These are phyloP conservation scores for Eurystomus gularis DNA, from an alignment of 2,113 vertebrate species.

Conservation along the genomic window DNA sequence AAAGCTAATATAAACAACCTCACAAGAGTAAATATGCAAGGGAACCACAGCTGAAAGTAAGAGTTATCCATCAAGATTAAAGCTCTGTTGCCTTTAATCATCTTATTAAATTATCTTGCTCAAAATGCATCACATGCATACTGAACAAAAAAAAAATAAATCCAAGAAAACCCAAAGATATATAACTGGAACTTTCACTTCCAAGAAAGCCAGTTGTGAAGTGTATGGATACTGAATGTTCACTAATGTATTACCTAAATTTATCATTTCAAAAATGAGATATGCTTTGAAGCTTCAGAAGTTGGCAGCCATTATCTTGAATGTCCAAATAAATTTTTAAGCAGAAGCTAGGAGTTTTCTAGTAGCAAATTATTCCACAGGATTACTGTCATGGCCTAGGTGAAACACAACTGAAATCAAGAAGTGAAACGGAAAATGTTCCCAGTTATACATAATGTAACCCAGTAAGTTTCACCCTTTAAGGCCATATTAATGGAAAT, in stretches of 20 bases:
- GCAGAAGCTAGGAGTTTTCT: neutral
- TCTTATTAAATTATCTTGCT: slow-evolving; percentile 6
- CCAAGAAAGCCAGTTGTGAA: slow-evolving; percentile 47
- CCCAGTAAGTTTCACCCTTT: slow-evolving; percentile 36
- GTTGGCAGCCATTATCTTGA: slow-evolving; percentile 27
- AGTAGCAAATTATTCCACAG: neutral
- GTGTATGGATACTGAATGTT: neutral
- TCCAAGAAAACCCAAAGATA: neutral
- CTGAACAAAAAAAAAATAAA: neutral
- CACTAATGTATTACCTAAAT: neutral
- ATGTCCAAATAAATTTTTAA: neutral
- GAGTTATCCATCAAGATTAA: neutral
- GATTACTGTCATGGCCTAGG: slow-evolving; percentile 35
- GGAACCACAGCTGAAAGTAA: neutral
- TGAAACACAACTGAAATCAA: slow-evolving; percentile 54
- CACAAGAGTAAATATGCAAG: neutral
- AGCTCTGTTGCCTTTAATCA: neutral
- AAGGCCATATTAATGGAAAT: slow-evolving; percentile 50
- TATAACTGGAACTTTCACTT: slow-evolving; percentile 52
- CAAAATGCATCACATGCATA: neutral
- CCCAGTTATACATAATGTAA: slow-evolving; percentile 17
- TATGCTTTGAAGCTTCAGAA: slow-evolving; percentile 40
- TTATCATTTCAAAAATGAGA: neutral
- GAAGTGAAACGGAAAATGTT: slow-evolving; percentile 21
- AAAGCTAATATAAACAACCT: neutral